phyloP scores from a whole-genome alignment of 1,140 invertebrate genomes.

The Aphidius ervi region DNA sequence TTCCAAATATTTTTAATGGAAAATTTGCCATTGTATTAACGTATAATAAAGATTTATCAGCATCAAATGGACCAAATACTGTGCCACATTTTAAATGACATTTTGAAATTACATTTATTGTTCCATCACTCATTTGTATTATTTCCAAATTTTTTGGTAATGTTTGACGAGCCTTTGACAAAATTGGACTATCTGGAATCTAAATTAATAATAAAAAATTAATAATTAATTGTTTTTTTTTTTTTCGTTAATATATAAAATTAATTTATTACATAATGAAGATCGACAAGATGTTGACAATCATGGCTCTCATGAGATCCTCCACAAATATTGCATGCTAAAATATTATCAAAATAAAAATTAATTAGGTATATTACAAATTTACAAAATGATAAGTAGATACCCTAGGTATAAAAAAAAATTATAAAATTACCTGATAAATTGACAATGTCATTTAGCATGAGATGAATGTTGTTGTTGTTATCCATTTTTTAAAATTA shows the following conservation, averaged over 20 bases:
- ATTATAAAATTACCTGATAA: too few relatives aligned
- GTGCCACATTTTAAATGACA: slow-evolving; percentile 40
- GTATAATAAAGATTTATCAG: slow-evolving; percentile 37
- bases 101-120: slow-evolving; percentile 38
- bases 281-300: slow-evolving; percentile 40
- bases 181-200: slow-evolving; percentile 31
- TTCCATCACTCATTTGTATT: slow-evolving; percentile 34
- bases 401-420: too few relatives aligned
- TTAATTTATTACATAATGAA: slow-evolving; percentile 28
- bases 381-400: too few relatives aligned
- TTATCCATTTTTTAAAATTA: too few relatives aligned
- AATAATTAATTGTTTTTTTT: slow-evolving; percentile 7
- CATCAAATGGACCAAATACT: slow-evolving; percentile 51
- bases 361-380: neutral
- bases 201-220: slow-evolving; percentile 13
- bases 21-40: slow-evolving; percentile 43
- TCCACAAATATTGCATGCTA: slow-evolving; percentile 47
- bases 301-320: slow-evolving; percentile 42
- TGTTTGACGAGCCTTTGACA: slow-evolving; percentile 46
- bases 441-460: too few relatives aligned
- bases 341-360: slow-evolving; percentile 2
- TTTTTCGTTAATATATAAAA: neutral
- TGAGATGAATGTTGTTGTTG: too few relatives aligned
- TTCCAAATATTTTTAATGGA: slow-evolving; percentile 37
- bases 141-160: slow-evolving; percentile 44